Base-by-base conservation (phyloP, 2,113 vertebrate genomes). In the Vimba vimba region DNA sequence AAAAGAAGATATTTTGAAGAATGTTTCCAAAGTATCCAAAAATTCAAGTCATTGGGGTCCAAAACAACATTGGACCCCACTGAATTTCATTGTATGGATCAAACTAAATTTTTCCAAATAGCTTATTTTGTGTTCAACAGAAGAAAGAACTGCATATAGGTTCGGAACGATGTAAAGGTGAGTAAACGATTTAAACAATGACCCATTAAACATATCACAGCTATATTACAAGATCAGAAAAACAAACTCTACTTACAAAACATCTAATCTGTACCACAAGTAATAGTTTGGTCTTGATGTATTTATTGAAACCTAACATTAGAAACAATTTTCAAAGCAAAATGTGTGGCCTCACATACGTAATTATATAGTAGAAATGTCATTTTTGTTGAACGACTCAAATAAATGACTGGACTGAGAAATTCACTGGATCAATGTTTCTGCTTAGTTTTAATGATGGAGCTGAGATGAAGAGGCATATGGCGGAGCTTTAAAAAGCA, bases 391-490 rank as follows among this genome's bases (percentile, higher is more conserved):
- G 17, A 64, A 55, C 66, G 79, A 59, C 74, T 80, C 17, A 76
- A 68, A 76, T 75, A 66, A 88, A 74, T 79, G 83, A 75, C 71
- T 82, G 85, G 79, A 75, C 57, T 83, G 57, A 79, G 81, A 84
- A 81, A 39, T 77, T 76, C 85, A 84, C 69, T 80, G 73, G 85
- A 86, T 86, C 75, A 60, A 69, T 84, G 81, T 76, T 86, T 82
- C 79, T 77, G 36, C 85, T 88, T 78, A 59, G 79, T 85, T 86
- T 77, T 78, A 78, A 82, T 86, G 88, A 89, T 86, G 83, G 85
- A 74, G 60, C 77, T 69, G 78, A 75, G 79, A 69, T 59, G 76
- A 27, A 83, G 47, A 86, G 81, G 30, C 82, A 75, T 84, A 60
- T 43, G 23, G 74, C 21, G 57, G 36, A 76, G 69, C 33, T 62